Evolutionary conservation across 1,140 invertebrate genomes (phyloP), one percentile per base, ranked within the genome.

Genomic region (Cephus cinctus): DNA sequence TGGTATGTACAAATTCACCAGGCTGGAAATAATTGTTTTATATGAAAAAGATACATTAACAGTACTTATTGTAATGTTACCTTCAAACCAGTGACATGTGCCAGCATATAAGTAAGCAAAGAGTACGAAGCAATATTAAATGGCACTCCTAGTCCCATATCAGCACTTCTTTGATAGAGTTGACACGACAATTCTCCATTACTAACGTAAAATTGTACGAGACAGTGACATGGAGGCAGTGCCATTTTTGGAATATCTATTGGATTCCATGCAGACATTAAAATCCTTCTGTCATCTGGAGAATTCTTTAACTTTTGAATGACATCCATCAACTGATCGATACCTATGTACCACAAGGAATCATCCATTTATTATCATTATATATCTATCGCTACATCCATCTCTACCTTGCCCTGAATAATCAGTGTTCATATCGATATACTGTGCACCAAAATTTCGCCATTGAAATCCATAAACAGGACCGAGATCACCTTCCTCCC

Each of bases 381-480:
- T 32, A 25, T 27, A 27, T n/a, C n/a, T n/a, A n/a, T n/a, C n/a
- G n/a, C n/a, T n/a, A n/a, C n/a, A n/a, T n/a, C n/a, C n/a, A n/a
- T n/a, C n/a, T n/a, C 94, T 81, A 38, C 98, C 98, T 78, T 98
- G 78, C 19, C 85, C 86, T 16, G 64, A 78, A 63, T 98, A 98
- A 77, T 98, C 88, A 35, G 87, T 80, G 54, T 90, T 77, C 81
- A 91, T 91, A 57, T 89, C 83, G 30, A 80, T 76, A 73, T 99
- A 99, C 59, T 94, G 76, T 2, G 96, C 96, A 22, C 98, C 98
- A 82, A 88, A 98, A 75, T 99, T 96, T 45, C 97, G 81, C 98
- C 98, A 99, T 70, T 99, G 98, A 67, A 99, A 99, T 0, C 98
- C 98, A 81, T 99, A 99, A 16, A 99, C 84, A 4, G 98, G 98